Evolutionary conservation across 1,140 invertebrate species (phyloP).

Genomic region (Brachionus manjavacas): DNA sequence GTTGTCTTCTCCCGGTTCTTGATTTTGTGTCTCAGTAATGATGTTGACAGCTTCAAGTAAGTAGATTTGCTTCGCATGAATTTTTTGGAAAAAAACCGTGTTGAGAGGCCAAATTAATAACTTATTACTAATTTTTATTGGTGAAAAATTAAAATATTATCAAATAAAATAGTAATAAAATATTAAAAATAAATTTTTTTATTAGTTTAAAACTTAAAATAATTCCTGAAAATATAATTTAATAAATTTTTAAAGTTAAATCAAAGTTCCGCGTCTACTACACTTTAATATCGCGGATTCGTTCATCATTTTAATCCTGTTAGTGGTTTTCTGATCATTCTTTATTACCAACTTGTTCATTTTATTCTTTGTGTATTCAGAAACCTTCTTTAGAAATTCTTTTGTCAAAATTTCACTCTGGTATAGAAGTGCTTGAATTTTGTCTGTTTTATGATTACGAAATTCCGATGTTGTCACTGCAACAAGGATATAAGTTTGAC

Average conservation of each 20-base stretch:
- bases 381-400: background rate
- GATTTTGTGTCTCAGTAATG: too few species aligned
- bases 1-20: too few species aligned
- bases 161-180: too few species aligned
- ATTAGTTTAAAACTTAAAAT: too few species aligned
- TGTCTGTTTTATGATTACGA: background rate
- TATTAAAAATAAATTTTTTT: too few species aligned
- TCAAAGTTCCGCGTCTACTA: background rate
- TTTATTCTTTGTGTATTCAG: constrained; percentile 2
- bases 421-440: background rate
- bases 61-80: too few species aligned
- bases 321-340: background rate
- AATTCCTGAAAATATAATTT: too few species aligned
- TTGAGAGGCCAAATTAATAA: too few species aligned
- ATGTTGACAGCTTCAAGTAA: too few species aligned
- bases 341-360: background rate
- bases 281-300: background rate
- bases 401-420: background rate
- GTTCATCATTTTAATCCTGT: background rate
- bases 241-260: background rate
- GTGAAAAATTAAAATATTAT: too few species aligned
- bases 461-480: background rate
- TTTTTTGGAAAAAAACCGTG: too few species aligned
- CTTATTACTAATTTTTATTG: too few species aligned
- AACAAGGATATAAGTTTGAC: constrained; percentile 33